These are phyloP conservation scores for Bombycilla garrulus DNA, from an alignment of 2,113 vertebrate species.

Conservation along the genomic window DNA sequence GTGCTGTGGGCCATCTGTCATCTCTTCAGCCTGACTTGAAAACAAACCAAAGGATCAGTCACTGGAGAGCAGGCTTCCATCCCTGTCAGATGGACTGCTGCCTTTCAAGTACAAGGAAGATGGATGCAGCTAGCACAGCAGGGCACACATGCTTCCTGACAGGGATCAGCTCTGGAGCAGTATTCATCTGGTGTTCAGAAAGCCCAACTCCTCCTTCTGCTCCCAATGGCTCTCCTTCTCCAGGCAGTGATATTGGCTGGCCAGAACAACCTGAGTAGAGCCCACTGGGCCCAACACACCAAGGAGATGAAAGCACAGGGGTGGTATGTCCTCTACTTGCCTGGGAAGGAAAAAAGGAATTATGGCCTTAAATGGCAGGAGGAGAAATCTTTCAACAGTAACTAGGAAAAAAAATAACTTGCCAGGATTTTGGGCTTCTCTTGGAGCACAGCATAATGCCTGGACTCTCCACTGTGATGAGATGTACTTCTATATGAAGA, in stretches of 20 bases:
- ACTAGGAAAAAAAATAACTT: not conserved
- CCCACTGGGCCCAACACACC: not conserved
- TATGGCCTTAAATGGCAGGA: not conserved
- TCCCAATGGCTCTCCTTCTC: not conserved
- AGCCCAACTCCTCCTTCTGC: not conserved
- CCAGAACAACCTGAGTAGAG: not conserved
- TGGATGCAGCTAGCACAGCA: not conserved
- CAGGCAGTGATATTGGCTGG: not conserved
- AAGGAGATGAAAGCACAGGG: accelerated
- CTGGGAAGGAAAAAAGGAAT: not conserved
- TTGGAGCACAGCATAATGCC: not conserved
- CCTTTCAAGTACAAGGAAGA: not conserved
- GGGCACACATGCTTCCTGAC: not conserved
- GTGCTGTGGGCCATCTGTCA: conserved; percentile 14
- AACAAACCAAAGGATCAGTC: not conserved
- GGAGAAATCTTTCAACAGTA: not conserved
- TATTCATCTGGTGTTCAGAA: not conserved
- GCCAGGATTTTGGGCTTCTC: not conserved
- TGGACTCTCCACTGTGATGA: not conserved
- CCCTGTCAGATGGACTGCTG: not conserved
- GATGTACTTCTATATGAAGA: not conserved
- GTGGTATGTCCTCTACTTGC: not conserved
- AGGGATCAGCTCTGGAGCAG: not conserved
- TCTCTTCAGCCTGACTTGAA: not conserved
- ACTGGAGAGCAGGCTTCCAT: not conserved